Conservation (phyloP, 2,113 vertebrate species). For the human (Homo sapiens) region GRCh38 chrX:97303501-97304000, state of each 20-base stretch:
- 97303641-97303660: neutral
- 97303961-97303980: neutral
- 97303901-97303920: neutral
- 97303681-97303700: neutral
- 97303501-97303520: slow-evolving; percentile 37
- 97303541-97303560: slow-evolving; percentile 51
- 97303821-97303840: neutral
- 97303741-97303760: neutral
- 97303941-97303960: neutral
- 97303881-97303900: neutral
- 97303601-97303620: slow-evolving; percentile 17
- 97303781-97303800: neutral
- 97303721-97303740: slow-evolving; percentile 11
- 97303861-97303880: neutral
- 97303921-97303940: neutral
- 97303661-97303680: neutral
- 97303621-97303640: neutral
- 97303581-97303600: neutral
- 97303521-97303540: slow-evolving; percentile 61
- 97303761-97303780: neutral
- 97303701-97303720: neutral
- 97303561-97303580: slow-evolving; percentile 41
- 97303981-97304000: slow-evolving; percentile 18
- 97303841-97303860: neutral
- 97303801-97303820: neutral